Percentiles rank a stretch among this genome's conserved stretches.
These are phyloP conservation scores for Sipha maydis DNA, from an alignment of 2,888 invertebrate species.

Conservation along the genomic window DNA sequence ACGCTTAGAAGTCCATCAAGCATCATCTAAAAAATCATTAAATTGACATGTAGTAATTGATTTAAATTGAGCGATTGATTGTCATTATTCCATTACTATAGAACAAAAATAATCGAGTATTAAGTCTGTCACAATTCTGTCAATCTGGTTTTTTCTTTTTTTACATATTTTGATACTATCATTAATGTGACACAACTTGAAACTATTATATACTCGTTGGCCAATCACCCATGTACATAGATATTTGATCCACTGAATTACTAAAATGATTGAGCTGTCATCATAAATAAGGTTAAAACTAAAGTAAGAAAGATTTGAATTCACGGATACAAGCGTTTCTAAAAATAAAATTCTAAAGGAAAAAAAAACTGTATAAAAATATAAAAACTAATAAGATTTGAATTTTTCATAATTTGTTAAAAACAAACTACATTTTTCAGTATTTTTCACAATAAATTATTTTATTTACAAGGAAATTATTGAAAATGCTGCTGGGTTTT, in stretches of 20 bases:
- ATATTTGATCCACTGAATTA: not conserved
- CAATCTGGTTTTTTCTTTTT: not conserved
- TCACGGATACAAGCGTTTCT: not conserved
- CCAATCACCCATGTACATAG: not conserved
- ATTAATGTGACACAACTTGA: not conserved
- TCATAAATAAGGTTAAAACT: not conserved
- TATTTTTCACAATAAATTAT: too few relatives aligned
- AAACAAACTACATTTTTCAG: not conserved
- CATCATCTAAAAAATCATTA: not conserved
- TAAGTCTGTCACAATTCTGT: not conserved
- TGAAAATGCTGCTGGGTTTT: not conserved
- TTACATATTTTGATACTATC: not conserved
- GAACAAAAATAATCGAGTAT: not conserved
- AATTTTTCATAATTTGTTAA: not conserved
- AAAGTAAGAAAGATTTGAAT: not conserved
- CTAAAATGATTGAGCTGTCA: not conserved
- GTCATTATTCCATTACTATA: not conserved
- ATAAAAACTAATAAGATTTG: not conserved
- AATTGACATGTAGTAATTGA: too few relatives aligned
- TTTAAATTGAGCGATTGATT: not conserved
- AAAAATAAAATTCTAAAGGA: not conserved
- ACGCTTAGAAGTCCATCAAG: not conserved
- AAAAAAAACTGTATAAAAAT: too few relatives aligned
- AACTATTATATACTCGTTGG: not conserved
- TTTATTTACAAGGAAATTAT: not conserved